Evolutionary conservation across 2,888 invertebrate species (phyloP), one percentile per base, ranked within the genome.

Genomic region (Agrypnus murinus): DNA sequence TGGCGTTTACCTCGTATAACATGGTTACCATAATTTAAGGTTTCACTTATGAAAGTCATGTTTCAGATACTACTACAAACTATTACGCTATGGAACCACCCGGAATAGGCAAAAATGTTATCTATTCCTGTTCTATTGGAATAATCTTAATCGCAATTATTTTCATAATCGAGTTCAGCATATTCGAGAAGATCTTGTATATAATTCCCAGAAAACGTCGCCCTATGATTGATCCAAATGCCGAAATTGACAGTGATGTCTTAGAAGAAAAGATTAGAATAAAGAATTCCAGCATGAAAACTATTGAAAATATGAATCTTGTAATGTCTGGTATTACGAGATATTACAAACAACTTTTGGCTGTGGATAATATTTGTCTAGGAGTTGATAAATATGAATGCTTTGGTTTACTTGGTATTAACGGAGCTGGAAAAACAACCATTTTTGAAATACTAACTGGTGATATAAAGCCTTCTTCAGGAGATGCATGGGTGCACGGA

Each of bases 371-470:
- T 77, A 72, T 78, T 19, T 84, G 83, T 81, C 82, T 90, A 81
- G 93, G 91, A 55, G 65, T 77, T 12, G 88, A 87, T 58, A 43
- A 73, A 82, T 92, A 92, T 7, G 95, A 95, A 85, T 94, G 93
- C 79, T 95, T 95, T 79, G 95, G 95, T 1, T 84, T 95, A 57
- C 85, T 95, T 53, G 95, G 95, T 0, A 91, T 93, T 0, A 94
- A 95, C 82, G 95, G 95, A n/a, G 94, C 95, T 1, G 95, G 95
- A 0, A 95, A 95, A 84, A 94, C 94, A 0, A 91, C 92, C 0
- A 95, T 95, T 0, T 96, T 96, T 82, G 93, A 93, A 85, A 94
- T 95, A 92, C 84, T 95, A 77, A 95, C 95, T 59, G 95, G 95
- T 0, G 95, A 94, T 80, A 92, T 92, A 80, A 50, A 19, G 8